Evolutionary conservation across 2,888 invertebrate species (phyloP).

Genomic region (Eucera pruinosa): DNA sequence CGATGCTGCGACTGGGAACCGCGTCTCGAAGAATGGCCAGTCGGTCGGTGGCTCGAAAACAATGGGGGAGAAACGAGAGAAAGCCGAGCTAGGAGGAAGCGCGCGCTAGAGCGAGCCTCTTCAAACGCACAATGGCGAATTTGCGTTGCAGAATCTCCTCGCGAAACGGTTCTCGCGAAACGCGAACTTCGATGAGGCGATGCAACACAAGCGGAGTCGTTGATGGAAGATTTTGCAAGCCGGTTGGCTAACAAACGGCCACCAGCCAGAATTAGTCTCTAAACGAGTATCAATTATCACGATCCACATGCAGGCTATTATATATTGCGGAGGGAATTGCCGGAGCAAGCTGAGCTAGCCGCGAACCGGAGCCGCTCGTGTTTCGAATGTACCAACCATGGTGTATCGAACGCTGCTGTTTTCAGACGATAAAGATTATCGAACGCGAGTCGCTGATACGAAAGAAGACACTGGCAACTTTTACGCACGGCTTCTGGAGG

Average conservation of each 20-base stretch:
- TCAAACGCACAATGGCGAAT: constrained; percentile 4
- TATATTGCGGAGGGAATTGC: neutral
- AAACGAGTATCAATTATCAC: constrained; percentile 61
- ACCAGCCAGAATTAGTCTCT: constrained; percentile 52
- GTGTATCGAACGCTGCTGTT: constrained; percentile 4
- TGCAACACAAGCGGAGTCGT: neutral
- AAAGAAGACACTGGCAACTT: constrained; percentile 22
- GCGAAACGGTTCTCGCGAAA: neutral
- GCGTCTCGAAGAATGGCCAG: constrained; percentile 18
- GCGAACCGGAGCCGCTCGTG: neutral
- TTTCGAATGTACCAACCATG: neutral
- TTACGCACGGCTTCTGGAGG: neutral
- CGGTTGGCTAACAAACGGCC: constrained; percentile 45
- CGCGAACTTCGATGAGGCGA: constrained; percentile 6
- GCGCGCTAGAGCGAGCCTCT: constrained; percentile 11
- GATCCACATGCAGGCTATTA: constrained; percentile 26
- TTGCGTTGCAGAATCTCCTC: constrained; percentile 14
- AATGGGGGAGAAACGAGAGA: constrained; percentile 18
- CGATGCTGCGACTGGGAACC: constrained; percentile 24
- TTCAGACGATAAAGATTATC: constrained; percentile 4
- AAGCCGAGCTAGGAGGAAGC: constrained; percentile 21
- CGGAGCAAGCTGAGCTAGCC: neutral
- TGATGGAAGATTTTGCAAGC: constrained; percentile 29
- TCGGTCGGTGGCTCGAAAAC: neutral
- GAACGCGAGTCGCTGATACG: neutral